Conservation (phyloP, 2,888 invertebrate genomes). For the Smittia aterrima region DNA sequence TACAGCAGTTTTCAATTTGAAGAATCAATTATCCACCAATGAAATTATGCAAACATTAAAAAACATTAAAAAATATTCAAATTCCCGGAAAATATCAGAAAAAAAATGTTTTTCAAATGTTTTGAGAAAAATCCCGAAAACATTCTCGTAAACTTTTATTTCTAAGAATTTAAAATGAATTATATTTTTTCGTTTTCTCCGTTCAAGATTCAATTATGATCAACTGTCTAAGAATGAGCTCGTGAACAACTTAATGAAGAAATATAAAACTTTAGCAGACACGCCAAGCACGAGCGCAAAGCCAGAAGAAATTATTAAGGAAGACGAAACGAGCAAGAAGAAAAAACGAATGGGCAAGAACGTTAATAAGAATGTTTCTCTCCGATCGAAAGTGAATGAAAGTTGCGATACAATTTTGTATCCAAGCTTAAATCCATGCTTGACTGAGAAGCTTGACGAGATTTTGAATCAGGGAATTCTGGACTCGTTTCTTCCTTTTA, state of each 20-base stretch:
- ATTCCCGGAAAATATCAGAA: too few species aligned
- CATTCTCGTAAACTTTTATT: too few species aligned
- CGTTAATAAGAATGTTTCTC: slow-evolving; percentile 13
- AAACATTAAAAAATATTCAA: too few species aligned
- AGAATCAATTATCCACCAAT: too few species aligned
- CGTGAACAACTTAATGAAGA: slow-evolving; percentile 48
- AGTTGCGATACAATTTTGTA: slow-evolving; percentile 23
- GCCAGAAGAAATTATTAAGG: not conserved
- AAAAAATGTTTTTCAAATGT: too few species aligned
- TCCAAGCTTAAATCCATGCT: slow-evolving; percentile 48
- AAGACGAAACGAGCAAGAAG: slow-evolving; percentile 19
- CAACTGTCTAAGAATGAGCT: slow-evolving; percentile 50
- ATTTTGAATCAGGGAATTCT: slow-evolving; percentile 78
- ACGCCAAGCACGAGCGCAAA: not conserved
- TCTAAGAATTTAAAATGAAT: too few species aligned
- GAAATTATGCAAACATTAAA: too few species aligned
- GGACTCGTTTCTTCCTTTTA: slow-evolving; percentile 77
- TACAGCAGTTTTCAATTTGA: too few species aligned
- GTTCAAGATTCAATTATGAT: slow-evolving; percentile 50
- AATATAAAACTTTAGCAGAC: slow-evolving; percentile 13
- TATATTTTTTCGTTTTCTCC: too few species aligned
- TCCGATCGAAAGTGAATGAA: slow-evolving; percentile 27
- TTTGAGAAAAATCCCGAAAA: too few species aligned
- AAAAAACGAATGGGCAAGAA: not conserved
- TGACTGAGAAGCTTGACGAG: slow-evolving; percentile 54